Base-by-base conservation (phyloP, 2,113 vertebrate genomes). In the Halichoerus grypus region DNA sequence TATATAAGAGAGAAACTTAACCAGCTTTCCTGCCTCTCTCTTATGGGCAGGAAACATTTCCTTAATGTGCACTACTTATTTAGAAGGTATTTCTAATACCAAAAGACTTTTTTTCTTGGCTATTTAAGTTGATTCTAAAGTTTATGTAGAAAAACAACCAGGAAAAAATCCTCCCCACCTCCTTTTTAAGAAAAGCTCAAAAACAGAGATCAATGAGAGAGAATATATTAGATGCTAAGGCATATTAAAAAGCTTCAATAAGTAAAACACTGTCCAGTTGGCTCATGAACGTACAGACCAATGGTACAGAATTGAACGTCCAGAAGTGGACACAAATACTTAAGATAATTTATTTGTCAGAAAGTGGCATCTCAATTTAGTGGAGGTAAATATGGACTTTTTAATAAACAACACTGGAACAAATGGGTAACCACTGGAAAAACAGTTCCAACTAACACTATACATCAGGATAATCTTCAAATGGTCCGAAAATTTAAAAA, bases 81-180 rank as follows among this genome's bases (percentile, higher is more conserved):
- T 51, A 89, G 71, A 95, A 24, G 28, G 8, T 89, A 39, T 89
- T 89, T 24, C n/a, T 59, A 95, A 53, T 24, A 55, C 46, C 26
- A 8, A 88, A 89, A 84, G 55, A 92, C n/a, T 88, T 95, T 82
- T 82, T 85, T 88, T 85, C 71, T 97, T 39, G 4, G 88, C 61
- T 72, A 88, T 33, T 3, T 88, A 97, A 79, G 31, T 5, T 95
- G 84, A 92, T 46, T 88, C 18, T 77, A 92, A 88, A 83, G 21
- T 77, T 67, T 53, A 69, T 53, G 49, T 36, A 18, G 18, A 51
- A 69, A 94, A 65, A 87, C 67, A 91, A 92, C 83, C 4, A 69
- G 53, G 31, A 53, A 69, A 88, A 15, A 85, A 67, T 36, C 16
- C 71, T 74, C 69, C 36, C 42, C 42, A 46, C 39, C 72, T 1